Conservation (phyloP, 2,888 invertebrate genomes). For the Diarsia rubi region DNA sequence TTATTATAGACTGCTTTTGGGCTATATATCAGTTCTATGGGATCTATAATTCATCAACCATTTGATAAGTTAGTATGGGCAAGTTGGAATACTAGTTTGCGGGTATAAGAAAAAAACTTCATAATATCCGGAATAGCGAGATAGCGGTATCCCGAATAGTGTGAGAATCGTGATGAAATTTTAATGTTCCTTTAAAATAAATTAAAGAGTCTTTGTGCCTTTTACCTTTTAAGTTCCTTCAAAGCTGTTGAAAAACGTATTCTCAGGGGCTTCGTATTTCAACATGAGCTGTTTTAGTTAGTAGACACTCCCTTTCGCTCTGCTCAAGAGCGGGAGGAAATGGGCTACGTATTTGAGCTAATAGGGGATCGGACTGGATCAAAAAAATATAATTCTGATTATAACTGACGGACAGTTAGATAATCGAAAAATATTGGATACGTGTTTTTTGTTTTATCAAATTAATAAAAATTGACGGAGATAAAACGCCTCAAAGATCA, state of each 20-base stretch:
- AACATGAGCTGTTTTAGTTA: neutral
- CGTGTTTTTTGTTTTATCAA: too few relatives aligned
- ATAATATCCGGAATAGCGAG: conserved; percentile 7
- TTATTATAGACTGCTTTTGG: conserved; percentile 39
- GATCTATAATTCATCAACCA: conserved; percentile 43
- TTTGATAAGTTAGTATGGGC: conserved; percentile 15
- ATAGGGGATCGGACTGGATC: too few relatives aligned
- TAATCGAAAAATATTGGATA: too few relatives aligned
- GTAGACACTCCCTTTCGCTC: too few relatives aligned
- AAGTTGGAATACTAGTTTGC: conserved; percentile 18
- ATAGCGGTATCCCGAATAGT: neutral
- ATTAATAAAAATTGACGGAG: too few relatives aligned
- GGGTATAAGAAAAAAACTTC: conserved; percentile 32
- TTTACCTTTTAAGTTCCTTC: neutral
- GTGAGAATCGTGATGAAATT: conserved; percentile 18
- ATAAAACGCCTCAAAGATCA: too few relatives aligned
- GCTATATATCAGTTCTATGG: conserved; percentile 45
- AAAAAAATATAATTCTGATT: too few relatives aligned
- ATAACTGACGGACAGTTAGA: too few relatives aligned
- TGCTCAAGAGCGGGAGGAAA: too few relatives aligned
- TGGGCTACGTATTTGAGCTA: too few relatives aligned
- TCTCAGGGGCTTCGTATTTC: neutral
- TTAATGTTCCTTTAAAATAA: conserved; percentile 9
- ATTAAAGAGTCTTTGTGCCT: neutral
- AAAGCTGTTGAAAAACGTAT: neutral